Evolutionary conservation across 2,113 vertebrate genomes (phyloP).

Genomic region (Smithornis capensis): DNA sequence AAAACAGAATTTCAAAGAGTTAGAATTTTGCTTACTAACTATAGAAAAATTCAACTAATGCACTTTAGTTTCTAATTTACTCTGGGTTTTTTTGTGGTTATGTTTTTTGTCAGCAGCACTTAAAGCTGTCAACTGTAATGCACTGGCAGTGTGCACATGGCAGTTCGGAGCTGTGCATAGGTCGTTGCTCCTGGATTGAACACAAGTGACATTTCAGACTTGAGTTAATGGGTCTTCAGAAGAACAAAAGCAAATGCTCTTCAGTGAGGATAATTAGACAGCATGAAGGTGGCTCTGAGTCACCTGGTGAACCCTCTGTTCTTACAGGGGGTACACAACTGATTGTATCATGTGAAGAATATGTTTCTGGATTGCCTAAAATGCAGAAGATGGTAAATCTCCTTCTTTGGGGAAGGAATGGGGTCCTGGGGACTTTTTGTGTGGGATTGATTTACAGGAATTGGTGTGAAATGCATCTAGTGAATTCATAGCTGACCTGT

Average conservation of each 20-base stretch:
- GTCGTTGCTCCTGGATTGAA: not conserved
- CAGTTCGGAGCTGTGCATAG: not conserved
- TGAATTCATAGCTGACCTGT: not conserved
- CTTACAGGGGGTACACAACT: not conserved
- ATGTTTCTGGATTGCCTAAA: not conserved
- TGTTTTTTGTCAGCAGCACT: not conserved
- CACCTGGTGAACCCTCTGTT: not conserved
- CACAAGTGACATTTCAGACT: not conserved
- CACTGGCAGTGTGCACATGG: rapidly evolving
- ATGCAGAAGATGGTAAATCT: not conserved
- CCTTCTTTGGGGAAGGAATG: not conserved
- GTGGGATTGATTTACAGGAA: not conserved
- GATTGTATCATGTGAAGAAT: not conserved
- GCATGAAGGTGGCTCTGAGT: not conserved
- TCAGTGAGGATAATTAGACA: not conserved
- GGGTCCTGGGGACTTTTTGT: not conserved
- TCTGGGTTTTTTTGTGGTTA: not conserved
- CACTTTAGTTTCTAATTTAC: not conserved
- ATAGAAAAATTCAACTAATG: not conserved
- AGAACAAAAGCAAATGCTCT: not conserved
- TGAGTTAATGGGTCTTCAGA: not conserved
- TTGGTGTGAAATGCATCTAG: not conserved
- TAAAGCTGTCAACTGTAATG: not conserved
- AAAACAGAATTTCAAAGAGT: not conserved
- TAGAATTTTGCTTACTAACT: not conserved